phyloP scores from a whole-genome alignment of 2,797 vertebrate genomes.

The Coranthus polyacanthus region DNA sequence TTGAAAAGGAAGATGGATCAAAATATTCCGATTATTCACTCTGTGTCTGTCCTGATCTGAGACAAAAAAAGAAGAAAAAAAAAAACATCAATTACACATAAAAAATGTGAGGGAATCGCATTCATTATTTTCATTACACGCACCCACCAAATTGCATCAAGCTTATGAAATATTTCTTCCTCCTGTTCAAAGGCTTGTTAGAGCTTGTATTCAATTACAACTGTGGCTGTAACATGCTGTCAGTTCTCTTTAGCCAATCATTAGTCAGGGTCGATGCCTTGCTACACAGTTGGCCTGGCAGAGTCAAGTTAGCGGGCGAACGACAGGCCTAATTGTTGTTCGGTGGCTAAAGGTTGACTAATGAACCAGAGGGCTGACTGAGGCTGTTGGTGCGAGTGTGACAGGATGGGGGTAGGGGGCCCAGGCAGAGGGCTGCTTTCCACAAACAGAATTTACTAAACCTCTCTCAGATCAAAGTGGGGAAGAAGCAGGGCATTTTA shows the following conservation, averaged over 20 bases:
- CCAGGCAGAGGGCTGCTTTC: slow-evolving; percentile 76
- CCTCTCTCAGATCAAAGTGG: slow-evolving; percentile 88
- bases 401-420: slow-evolving; percentile 77
- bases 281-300: slow-evolving; percentile 57
- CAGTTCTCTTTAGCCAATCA: slow-evolving; percentile 92
- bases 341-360: slow-evolving; percentile 90
- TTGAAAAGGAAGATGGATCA: slow-evolving; percentile 49
- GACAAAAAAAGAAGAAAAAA: slow-evolving; percentile 39
- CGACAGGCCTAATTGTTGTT: slow-evolving; percentile 91
- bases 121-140: slow-evolving; percentile 84
- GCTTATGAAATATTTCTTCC: slow-evolving; percentile 90
- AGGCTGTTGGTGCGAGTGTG: slow-evolving; percentile 82
- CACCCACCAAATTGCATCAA: slow-evolving; percentile 89
- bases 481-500: slow-evolving; percentile 82
- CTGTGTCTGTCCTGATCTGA: slow-evolving; percentile 59
- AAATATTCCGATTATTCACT: slow-evolving; percentile 58
- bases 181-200: slow-evolving; percentile 91
- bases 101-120: slow-evolving; percentile 78
- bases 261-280: slow-evolving; percentile 87
- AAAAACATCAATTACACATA: slow-evolving; percentile 65
- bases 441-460: slow-evolving; percentile 86
- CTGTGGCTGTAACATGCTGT: slow-evolving; percentile 88
- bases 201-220: slow-evolving; percentile 91
- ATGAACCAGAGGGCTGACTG: slow-evolving; percentile 88
- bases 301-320: slow-evolving; percentile 71